phyloP scores from a whole-genome alignment of 2,797 vertebrate genomes.

The Crypturellus tataupa region DNA sequence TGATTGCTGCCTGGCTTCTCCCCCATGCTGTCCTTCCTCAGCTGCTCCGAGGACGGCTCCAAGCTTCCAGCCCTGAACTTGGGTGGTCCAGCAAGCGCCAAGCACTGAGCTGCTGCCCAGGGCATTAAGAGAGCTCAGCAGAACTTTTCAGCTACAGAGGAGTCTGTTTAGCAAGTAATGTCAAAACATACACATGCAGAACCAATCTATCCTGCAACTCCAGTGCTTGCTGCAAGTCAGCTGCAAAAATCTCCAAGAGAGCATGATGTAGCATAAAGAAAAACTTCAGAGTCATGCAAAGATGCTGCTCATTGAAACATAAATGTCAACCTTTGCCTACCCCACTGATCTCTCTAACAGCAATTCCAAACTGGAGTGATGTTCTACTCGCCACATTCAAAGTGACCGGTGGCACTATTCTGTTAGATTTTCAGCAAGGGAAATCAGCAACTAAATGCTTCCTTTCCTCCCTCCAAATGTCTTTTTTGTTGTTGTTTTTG shows the following conservation, averaged over 20 bases:
- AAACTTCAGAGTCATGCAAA: neutral
- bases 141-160: neutral
- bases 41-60: neutral
- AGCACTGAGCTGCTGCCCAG: neutral
- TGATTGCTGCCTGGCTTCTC: neutral
- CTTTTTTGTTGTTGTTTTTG: neutral
- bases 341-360: neutral
- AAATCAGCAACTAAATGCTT: neutral
- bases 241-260: neutral
- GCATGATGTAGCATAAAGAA: neutral
- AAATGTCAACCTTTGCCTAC: neutral
- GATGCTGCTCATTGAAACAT: neutral
- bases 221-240: neutral
- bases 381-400: neutral
- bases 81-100: neutral
- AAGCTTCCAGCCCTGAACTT: neutral
- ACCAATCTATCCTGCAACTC: rapidly evolving
- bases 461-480: neutral
- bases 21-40: neutral
- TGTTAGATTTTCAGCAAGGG: neutral
- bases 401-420: neutral
- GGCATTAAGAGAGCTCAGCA: neutral
- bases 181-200: neutral
- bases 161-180: neutral
- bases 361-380: neutral